Conservation (phyloP, 2,113 vertebrate genomes). For the Entomyzon cyanotis region DNA sequence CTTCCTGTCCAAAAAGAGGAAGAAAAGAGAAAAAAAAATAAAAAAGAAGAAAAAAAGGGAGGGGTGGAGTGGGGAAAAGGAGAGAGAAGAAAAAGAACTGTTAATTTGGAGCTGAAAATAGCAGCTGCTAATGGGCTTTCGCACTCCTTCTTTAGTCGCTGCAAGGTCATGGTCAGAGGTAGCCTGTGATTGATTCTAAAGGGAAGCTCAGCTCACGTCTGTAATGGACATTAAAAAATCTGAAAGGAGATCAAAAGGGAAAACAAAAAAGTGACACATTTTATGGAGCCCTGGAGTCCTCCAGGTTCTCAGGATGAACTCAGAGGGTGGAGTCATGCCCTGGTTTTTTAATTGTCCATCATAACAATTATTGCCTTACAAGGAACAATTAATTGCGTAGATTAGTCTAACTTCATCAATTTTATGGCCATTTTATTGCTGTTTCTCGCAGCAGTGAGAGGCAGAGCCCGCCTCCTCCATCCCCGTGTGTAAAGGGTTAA, state of each 20-base stretch:
- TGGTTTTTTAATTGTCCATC: not conserved
- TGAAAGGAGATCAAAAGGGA: constrained; percentile 14
- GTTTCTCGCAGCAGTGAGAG: not conserved
- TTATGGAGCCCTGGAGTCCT: not conserved
- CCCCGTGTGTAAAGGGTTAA: constrained; percentile 87
- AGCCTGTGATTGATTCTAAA: constrained; percentile 69
- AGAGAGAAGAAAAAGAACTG: constrained; percentile 20
- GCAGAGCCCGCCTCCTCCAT: not conserved
- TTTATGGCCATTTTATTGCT: constrained; percentile 20
- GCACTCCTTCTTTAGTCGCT: constrained; percentile 39
- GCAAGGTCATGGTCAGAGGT: constrained; percentile 70
- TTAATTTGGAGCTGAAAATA: constrained; percentile 69
- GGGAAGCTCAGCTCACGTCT: constrained; percentile 30
- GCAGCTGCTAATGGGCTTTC: constrained; percentile 70
- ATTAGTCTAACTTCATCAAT: constrained; percentile 13
- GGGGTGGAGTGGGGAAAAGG: not conserved
- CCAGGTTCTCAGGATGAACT: not conserved
- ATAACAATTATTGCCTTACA: constrained; percentile 46
- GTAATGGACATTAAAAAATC: constrained; percentile 49
- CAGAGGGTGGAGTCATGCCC: not conserved
- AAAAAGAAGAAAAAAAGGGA: not conserved
- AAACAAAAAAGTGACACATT: constrained; percentile 45
- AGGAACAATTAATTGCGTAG: constrained; percentile 37
- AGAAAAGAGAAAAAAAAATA: not conserved
- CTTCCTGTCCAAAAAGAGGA: constrained; percentile 53